phyloP scores from a whole-genome alignment of 2,113 vertebrate species.

The Pelecanoides urinatrix region DNA sequence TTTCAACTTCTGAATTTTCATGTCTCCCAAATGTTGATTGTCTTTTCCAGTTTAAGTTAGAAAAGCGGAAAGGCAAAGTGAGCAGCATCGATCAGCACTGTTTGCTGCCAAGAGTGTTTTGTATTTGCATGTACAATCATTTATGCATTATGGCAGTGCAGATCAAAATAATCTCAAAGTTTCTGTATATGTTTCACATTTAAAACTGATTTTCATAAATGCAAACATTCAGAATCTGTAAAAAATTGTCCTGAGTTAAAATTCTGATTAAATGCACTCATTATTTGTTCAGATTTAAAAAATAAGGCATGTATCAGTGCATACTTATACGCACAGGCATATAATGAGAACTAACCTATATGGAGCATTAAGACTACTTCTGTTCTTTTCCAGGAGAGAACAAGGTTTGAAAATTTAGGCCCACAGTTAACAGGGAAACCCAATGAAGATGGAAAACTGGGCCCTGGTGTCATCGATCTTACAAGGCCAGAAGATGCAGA shows the following conservation, averaged over 20 bases:
- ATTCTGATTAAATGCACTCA: constrained; percentile 21
- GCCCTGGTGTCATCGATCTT: constrained; percentile 95
- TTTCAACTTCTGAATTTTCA: constrained; percentile 43
- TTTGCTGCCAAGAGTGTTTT: constrained; percentile 41
- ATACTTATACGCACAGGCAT: neutral
- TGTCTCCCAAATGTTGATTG: constrained; percentile 34
- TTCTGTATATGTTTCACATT: constrained; percentile 58
- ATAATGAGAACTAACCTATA: neutral
- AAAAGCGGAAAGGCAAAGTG: constrained; percentile 38
- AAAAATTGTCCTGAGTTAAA: constrained; percentile 14
- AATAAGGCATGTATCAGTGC: neutral
- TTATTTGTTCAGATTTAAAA: constrained; percentile 21
- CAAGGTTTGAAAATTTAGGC: constrained; percentile 91
- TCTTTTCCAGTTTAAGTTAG: constrained; percentile 48
- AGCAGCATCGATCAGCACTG: neutral
- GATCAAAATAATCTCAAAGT: constrained; percentile 57
- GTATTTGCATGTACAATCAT: constrained; percentile 37
- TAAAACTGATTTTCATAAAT: constrained; percentile 60
- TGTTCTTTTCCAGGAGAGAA: constrained; percentile 86
- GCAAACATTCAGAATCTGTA: constrained; percentile 21
- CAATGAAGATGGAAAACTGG: constrained; percentile 92
- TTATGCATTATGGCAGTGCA: constrained; percentile 5
- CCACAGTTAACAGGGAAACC: constrained; percentile 90
- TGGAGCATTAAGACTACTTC: neutral
- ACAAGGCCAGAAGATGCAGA: constrained; percentile 97